Base-by-base conservation (phyloP, 53 echinoderm and acorn worm genomes). In the Glandiceps talaboti region DNA sequence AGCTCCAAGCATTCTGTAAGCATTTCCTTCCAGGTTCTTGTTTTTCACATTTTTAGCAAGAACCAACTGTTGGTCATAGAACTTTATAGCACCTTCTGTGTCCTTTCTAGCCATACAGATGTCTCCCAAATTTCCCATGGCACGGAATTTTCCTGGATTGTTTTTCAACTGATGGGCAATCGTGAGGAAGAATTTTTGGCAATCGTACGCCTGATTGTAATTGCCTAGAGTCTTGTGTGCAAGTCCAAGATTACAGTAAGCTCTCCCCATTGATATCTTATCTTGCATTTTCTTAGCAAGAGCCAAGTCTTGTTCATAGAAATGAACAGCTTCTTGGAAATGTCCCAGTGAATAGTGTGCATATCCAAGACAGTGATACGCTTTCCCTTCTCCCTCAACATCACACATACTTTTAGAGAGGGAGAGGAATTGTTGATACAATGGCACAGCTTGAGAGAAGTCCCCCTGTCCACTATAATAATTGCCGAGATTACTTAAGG, bases 91-190 rank as follows among this genome's bases (percentile, higher is more conserved):
- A 78, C 91, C 90, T n/a, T 89, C 89, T 25, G 87, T 93, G 88
- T 99, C 99, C 33, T 84, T 82, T 79, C 90, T 91, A 1, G 99
- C 99, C 99, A 99, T 93, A 81, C 76, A 99, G 29, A 99, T 93
- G 33, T 99, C 99, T 14, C 99, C 99, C 25, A 99, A 89, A 77
- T 99, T 99, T 31, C 99, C 99, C 74, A 99, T 82, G 79, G 99
- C 99, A 74, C 99, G 88, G 85, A 99, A 99, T 77, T 99, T 91
- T 30, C 99, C 99, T 27, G 89, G 91, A 26, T 91, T 88, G 74
- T 99, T 99, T 85, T 99, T 99, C 81, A 99, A 85, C 80, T 91
- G 99, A 72, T 93, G 93, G 14, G 99, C 91, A 31, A 99, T 99
- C 1, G 91, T 99, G 75, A 99, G 83, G 74, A 99, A 99, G 75